phyloP scores from a whole-genome alignment of 2,797 vertebrate species.

The Pangasius mekongensis region DNA sequence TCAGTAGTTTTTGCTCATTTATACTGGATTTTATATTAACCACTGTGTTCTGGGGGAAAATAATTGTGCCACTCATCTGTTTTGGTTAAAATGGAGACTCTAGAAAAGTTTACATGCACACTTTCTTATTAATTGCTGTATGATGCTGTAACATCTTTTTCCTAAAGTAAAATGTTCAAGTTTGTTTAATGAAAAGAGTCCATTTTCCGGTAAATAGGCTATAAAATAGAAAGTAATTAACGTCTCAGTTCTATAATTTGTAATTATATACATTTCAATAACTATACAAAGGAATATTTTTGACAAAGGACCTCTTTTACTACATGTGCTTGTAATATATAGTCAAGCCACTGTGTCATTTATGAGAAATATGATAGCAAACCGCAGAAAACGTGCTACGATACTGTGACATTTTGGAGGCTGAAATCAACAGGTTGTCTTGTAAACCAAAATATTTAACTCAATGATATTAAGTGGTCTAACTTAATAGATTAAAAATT shows the following conservation, averaged over 20 bases:
- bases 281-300: not conserved
- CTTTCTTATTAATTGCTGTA: not conserved
- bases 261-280: not conserved
- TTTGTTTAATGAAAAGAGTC: too few species aligned
- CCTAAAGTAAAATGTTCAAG: not conserved
- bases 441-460: not conserved
- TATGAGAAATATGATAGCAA: not conserved
- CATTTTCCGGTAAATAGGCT: too few species aligned
- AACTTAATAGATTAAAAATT: not conserved
- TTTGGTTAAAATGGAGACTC: not conserved
- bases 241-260: not conserved
- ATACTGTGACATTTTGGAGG: not conserved
- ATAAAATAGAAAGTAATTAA: not conserved
- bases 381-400: not conserved
- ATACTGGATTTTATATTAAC: not conserved
- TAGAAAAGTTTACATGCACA: not conserved
- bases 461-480: not conserved
- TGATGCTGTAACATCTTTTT: not conserved
- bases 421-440: not conserved
- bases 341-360: not conserved
- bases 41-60: not conserved
- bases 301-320: not conserved
- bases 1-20: not conserved
- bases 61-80: not conserved
- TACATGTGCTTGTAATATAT: not conserved